Evolutionary conservation across 2,113 vertebrate species (phyloP), one percentile per base, ranked within the genome.

Genomic region (Cinclus cinclus): DNA sequence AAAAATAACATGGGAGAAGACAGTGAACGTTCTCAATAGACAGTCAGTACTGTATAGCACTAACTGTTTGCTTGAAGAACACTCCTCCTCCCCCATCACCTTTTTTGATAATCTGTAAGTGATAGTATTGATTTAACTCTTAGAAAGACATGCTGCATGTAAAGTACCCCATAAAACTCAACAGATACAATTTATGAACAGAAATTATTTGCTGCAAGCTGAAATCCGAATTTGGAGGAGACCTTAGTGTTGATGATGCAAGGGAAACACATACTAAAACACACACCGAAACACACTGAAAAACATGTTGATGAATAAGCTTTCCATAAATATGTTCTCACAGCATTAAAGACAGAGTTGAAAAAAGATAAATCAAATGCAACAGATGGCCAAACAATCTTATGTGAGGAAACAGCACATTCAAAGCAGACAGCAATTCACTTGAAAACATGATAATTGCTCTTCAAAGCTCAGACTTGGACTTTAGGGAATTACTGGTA

Each of bases 361-460:
- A 74, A 70, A 95, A 92, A 74, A 91, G 21, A 47, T 56, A 92
- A 89, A 92, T 78, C 73, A 92, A 92, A 95, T 89, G 71, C 31
- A 95, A 92, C 71, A 96, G 89, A 92, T 95, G 87, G 91, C 31
- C 67, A 90, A 95, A 95, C 37, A 86, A 74, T 62, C 68, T 92
- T 89, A 86, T 2, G 11, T 87, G 69, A 92, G 52, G 20, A 81
- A 92, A 55, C 9, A 67, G 23, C 52, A 79, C 39, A 75, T 44
- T 87, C 65, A 91, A 78, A 81, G 42, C 60, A 95, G 47, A 76
- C 25, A 62, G 33, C 25, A 83, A 59, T 63, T 91, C 73, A 49
- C 37, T 80, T 70, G 30, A 58, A 86, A 91, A 87, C n/a, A 74
- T 30, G 30, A 16, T 46, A 83, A 92, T 7, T 58, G 10, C 42